Percentiles rank a stretch among this genome's conserved stretches.
These are phyloP conservation scores for Solenopsis invicta DNA, from an alignment of 1,140 invertebrate species.

Conservation along the genomic window DNA sequence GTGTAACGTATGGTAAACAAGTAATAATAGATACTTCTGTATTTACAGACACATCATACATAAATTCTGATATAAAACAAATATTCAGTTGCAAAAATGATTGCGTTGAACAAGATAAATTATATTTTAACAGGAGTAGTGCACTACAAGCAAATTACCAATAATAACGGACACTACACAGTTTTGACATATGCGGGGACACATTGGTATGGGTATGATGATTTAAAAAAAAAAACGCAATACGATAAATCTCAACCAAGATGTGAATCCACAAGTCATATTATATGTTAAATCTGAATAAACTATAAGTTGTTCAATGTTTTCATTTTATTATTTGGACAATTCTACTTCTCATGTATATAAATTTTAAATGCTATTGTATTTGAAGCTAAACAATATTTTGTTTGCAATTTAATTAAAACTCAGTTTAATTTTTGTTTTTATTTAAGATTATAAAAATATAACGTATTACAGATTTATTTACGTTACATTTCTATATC, in stretches of 20 bases:
- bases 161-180: background rate
- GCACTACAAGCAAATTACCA: too few species aligned
- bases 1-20: background rate
- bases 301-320: too few species aligned
- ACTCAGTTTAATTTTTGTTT: too few species aligned
- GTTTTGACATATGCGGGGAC: background rate
- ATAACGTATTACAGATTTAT: too few species aligned
- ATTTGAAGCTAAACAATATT: too few species aligned
- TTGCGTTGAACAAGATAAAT: background rate
- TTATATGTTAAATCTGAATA: background rate
- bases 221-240: background rate
- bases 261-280: background rate
- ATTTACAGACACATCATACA: background rate
- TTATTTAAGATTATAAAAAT: too few species aligned
- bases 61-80: background rate
- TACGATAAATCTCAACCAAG: background rate
- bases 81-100: background rate
- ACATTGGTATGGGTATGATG: background rate
- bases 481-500: too few species aligned
- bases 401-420: too few species aligned
- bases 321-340: too few species aligned
- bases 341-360: too few species aligned
- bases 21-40: slow-evolving; percentile 6
- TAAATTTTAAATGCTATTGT: too few species aligned
- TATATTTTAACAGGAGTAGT: background rate